Percentiles rank a stretch among this genome's conserved stretches.
These are phyloP conservation scores for Euura lappo DNA, from an alignment of 1,140 invertebrate species.

Conservation along the genomic window DNA sequence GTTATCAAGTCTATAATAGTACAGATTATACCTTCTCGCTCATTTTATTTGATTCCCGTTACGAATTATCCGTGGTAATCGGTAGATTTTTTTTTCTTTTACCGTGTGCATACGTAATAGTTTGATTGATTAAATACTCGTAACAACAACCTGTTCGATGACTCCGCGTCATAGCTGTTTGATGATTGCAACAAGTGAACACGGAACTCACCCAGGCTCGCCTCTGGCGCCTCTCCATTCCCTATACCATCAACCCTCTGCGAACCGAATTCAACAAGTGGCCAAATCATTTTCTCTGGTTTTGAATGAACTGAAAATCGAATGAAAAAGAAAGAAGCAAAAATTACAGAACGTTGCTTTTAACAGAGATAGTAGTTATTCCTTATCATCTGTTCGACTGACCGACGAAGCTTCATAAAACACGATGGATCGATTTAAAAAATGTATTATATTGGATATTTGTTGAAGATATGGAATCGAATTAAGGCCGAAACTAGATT, in stretches of 20 bases:
- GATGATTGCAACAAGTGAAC: slow-evolving; percentile 7
- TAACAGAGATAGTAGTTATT: too few species aligned
- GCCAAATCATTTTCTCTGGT: not conserved
- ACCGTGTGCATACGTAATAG: not conserved
- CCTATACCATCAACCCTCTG: not conserved
- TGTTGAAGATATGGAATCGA: too few species aligned
- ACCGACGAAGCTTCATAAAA: too few species aligned
- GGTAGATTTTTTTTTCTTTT: not conserved
- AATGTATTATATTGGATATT: too few species aligned
- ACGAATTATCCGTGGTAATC: not conserved
- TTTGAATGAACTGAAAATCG: not conserved
- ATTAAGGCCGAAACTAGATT: too few species aligned
- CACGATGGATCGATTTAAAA: too few species aligned
- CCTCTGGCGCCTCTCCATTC: not conserved
- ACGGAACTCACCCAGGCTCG: not conserved
- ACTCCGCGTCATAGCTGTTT: not conserved
- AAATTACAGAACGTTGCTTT: too few species aligned
- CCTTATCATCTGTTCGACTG: too few species aligned
- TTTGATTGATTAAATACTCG: not conserved
- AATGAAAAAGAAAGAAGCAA: not conserved
- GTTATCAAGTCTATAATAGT: too few species aligned
- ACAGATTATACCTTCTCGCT: too few species aligned
- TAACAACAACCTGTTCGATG: slow-evolving; percentile 3
- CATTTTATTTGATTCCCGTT: too few species aligned
- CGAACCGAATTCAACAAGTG: slow-evolving; percentile 5